Percentiles rank a stretch among this genome's conserved stretches.
These are phyloP conservation scores for Procambarus clarkii DNA, from an alignment of 1,140 invertebrate genomes.

Conservation along the genomic window DNA sequence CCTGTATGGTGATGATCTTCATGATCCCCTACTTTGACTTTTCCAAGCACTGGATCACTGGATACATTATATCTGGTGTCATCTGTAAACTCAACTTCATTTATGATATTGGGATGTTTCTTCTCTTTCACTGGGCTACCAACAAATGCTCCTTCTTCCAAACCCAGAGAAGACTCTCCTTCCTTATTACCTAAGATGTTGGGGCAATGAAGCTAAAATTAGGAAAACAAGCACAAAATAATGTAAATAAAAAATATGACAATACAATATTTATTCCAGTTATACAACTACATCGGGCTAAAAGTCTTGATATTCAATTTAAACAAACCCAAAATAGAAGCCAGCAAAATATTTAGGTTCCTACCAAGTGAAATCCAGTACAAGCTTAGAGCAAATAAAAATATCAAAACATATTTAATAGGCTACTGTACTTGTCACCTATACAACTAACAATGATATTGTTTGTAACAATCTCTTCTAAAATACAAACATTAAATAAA, in stretches of 20 bases:
- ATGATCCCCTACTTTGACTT: constrained; percentile 5
- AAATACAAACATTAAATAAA: too few species aligned
- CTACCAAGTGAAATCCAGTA: too few species aligned
- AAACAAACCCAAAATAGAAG: too few species aligned
- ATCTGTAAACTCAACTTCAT: constrained; percentile 46
- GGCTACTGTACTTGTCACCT: too few species aligned
- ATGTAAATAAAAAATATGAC: neutral
- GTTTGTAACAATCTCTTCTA: too few species aligned
- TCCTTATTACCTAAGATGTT: neutral
- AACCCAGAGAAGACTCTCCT: neutral
- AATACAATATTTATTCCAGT: neutral
- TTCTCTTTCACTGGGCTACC: constrained; percentile 23
- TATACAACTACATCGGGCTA: too few species aligned
- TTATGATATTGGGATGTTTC: neutral
- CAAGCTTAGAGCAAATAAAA: too few species aligned
- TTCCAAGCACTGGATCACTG: constrained; percentile 12
- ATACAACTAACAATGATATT: too few species aligned
- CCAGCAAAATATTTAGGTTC: too few species aligned
- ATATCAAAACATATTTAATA: too few species aligned
- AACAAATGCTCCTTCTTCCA: constrained; percentile 43
- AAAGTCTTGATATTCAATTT: too few species aligned
- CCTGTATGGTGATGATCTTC: constrained; percentile 33
- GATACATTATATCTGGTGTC: constrained; percentile 47
- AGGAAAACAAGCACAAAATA: neutral
- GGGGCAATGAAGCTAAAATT: neutral